Evolutionary conservation across 2,888 invertebrate genomes (phyloP).

Genomic region (Pecten maximus): DNA sequence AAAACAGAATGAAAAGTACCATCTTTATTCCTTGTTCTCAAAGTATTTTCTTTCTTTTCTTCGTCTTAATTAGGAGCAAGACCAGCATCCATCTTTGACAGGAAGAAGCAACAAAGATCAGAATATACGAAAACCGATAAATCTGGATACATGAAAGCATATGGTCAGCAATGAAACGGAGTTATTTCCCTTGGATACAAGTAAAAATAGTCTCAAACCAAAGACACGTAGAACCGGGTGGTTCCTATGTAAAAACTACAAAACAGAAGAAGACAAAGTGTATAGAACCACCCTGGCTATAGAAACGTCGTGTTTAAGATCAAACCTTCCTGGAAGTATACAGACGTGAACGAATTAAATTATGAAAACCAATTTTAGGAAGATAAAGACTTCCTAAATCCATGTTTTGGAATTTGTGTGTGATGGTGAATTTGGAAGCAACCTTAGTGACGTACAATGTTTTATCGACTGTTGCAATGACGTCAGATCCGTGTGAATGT

Average conservation of each 20-base stretch:
- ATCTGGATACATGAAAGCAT: slow-evolving; percentile 75
- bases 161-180: slow-evolving; percentile 66
- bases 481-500: no score
- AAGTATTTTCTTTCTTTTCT: slow-evolving; percentile 40
- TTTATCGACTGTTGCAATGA: neutral
- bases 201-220: neutral
- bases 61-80: slow-evolving; percentile 62
- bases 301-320: neutral
- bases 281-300: neutral
- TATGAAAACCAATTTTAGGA: neutral
- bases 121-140: slow-evolving; percentile 71
- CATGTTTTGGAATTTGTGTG: neutral
- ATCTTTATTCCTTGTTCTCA: no score
- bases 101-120: slow-evolving; percentile 78
- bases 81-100: slow-evolving; percentile 81
- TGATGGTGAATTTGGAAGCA: neutral
- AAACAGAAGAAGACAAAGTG: no score
- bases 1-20: no score
- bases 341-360: neutral
- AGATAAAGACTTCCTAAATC: neutral
- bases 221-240: neutral
- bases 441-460: neutral
- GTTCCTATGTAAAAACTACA: no score
- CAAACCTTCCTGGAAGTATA: neutral
- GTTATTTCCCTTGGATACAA: neutral